A percentile compares a stretch with the other conserved stretches of the same genome.
Conservation (phyloP, 37 sponge, comb jelly and placozoan genomes). For the Haliclona indistincta region DNA sequence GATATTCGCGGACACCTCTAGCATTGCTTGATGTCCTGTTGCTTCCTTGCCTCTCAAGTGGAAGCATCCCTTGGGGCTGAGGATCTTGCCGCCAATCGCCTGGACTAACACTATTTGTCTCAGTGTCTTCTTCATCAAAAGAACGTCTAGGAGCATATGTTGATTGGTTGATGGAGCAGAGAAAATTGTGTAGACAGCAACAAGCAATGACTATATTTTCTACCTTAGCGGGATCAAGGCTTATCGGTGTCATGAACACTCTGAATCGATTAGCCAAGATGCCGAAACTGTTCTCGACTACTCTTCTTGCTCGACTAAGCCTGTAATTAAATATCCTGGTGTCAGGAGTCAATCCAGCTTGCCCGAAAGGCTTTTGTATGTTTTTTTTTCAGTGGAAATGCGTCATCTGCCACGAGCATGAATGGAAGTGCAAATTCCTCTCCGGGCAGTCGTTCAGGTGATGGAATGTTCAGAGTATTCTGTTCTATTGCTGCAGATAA, state of each 20-base stretch:
- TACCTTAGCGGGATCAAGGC: too few relatives aligned
- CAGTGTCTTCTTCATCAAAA: too few relatives aligned
- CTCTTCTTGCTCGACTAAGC: conserved; percentile 13
- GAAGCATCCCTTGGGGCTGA: not conserved
- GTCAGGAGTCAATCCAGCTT: not conserved
- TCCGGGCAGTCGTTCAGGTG: conserved; percentile 14
- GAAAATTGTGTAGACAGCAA: too few relatives aligned
- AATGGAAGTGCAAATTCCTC: not conserved
- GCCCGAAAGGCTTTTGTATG: conserved; percentile 30
- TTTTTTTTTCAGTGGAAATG: conserved; percentile 24
- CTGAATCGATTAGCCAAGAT: conserved; percentile 31
- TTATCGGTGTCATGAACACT: too few relatives aligned
- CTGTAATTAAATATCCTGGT: conserved; percentile 24
- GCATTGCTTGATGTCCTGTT: too few relatives aligned
- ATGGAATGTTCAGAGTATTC: conserved; percentile 14
- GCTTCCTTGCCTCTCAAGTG: too few relatives aligned
- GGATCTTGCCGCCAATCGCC: too few relatives aligned
- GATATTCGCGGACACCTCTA: too few relatives aligned
- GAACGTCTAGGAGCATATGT: too few relatives aligned
- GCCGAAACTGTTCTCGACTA: conserved; percentile 25
- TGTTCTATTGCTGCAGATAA: conserved; percentile 20
- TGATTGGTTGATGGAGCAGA: not conserved
- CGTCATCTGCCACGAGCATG: conserved; percentile 28
- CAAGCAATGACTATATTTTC: too few relatives aligned
- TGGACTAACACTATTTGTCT: too few relatives aligned